Conservation (phyloP, 2,113 vertebrate species). For the Zosterops hypoxanthus region DNA sequence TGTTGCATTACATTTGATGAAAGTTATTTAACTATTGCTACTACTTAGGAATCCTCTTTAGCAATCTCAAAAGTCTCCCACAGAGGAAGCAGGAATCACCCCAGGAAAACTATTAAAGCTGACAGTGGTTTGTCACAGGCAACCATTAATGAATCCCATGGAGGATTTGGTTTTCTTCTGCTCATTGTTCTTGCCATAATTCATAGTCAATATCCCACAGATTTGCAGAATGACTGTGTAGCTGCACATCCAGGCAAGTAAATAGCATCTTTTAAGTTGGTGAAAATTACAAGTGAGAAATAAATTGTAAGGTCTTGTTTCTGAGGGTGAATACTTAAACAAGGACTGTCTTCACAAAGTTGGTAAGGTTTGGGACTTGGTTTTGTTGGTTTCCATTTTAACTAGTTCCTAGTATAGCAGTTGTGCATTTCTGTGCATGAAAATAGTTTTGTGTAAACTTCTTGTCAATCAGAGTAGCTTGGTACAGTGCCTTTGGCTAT, state of each 20-base stretch:
- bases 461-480: not conserved
- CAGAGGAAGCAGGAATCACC: not conserved
- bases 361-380: not conserved
- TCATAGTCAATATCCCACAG: conserved; percentile 17
- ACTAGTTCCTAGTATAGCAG: not conserved
- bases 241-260: conserved; percentile 26
- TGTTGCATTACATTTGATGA: not conserved
- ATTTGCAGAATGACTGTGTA: conserved; percentile 29
- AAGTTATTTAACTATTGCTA: not conserved
- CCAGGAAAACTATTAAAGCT: conserved; percentile 33
- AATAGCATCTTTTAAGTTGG: conserved; percentile 7
- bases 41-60: not conserved
- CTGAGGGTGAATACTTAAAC: not conserved
- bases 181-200: conserved; percentile 25
- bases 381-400: not conserved
- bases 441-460: not conserved
- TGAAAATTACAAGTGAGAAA: not conserved
- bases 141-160: conserved; percentile 32
- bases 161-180: conserved; percentile 14
- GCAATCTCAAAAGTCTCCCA: not conserved
- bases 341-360: not conserved
- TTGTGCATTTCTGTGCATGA: not conserved
- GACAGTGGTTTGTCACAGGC: conserved; percentile 33
- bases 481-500: not conserved
- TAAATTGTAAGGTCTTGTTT: not conserved